Evolutionary conservation across 2,888 invertebrate species (phyloP).

Genomic region (Ganaspis brasiliensis): DNA sequence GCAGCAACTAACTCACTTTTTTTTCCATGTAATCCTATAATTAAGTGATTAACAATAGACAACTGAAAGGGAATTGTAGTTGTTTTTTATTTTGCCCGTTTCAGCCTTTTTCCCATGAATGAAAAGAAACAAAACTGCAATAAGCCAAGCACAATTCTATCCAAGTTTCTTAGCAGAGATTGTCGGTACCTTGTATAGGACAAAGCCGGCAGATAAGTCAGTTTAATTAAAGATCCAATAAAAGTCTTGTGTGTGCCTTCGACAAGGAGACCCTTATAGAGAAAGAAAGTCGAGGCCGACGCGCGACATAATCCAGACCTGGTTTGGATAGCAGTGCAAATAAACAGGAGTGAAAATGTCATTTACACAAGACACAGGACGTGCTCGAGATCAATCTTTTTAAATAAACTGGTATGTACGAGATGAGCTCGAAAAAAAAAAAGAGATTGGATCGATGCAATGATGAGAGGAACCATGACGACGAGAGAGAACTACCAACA

Average conservation of each 20-base stretch:
- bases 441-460: conserved; percentile 22
- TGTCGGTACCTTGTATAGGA: conserved; percentile 25
- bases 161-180: conserved; percentile 28
- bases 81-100: background rate
- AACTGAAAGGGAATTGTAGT: too few species aligned
- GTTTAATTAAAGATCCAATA: conserved; percentile 37
- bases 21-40: too few species aligned
- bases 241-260: conserved; percentile 19
- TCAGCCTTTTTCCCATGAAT: background rate
- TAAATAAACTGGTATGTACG: background rate
- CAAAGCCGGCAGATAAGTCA: conserved; percentile 23
- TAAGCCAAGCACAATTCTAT: background rate
- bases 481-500: conserved; percentile 25
- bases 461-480: background rate
- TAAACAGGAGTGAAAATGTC: conserved; percentile 42
- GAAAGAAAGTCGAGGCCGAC: conserved; percentile 29
- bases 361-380: conserved; percentile 24
- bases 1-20: too few species aligned
- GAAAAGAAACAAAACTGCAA: background rate
- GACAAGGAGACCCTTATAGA: conserved; percentile 17
- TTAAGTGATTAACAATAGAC: too few species aligned
- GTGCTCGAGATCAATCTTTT: conserved; percentile 33
- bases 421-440: background rate
- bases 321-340: conserved; percentile 40
- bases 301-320: conserved; percentile 31